phyloP scores from a whole-genome alignment of 2,113 vertebrate species.

The Lichenostomus cassidix region DNA sequence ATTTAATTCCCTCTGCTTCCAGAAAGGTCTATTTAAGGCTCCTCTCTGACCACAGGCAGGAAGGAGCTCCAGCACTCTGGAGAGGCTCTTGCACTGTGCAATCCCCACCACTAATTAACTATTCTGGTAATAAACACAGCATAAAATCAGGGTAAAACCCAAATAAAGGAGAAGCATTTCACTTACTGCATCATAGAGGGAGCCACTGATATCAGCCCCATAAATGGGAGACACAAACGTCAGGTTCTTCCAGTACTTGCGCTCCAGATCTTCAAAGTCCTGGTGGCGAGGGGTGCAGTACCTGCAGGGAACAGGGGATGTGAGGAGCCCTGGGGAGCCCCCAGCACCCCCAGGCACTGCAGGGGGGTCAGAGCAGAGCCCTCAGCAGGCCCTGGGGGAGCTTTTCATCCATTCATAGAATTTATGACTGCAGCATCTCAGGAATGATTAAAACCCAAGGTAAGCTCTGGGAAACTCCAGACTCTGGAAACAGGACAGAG shows the following conservation, averaged over 20 bases:
- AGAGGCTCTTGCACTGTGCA: neutral
- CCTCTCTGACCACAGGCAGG: neutral
- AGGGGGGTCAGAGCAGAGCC: neutral
- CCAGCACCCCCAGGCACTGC: neutral
- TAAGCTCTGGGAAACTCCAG: neutral
- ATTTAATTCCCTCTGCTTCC: neutral
- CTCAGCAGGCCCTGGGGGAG: neutral
- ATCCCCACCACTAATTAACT: neutral
- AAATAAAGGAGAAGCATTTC: neutral
- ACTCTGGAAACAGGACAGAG: neutral
- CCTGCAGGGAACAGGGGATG: conserved; percentile 57
- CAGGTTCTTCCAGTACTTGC: conserved; percentile 99
- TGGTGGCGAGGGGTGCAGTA: conserved; percentile 95
- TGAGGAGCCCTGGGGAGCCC: neutral
- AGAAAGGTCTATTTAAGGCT: neutral
- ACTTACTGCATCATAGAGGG: conserved; percentile 93
- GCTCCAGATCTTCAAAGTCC: conserved; percentile 95
- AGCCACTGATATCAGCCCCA: conserved; percentile 95
- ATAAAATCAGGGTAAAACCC: neutral
- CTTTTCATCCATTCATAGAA: fast-evolving
- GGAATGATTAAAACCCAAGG: too few relatives aligned
- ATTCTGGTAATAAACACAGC: neutral
- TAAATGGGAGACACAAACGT: conserved; percentile 97
- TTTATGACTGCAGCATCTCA: too few relatives aligned
- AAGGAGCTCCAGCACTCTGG: neutral